Conservation (phyloP, 2,797 vertebrate species). For the Petrocephalus schoutedeni region DNA sequence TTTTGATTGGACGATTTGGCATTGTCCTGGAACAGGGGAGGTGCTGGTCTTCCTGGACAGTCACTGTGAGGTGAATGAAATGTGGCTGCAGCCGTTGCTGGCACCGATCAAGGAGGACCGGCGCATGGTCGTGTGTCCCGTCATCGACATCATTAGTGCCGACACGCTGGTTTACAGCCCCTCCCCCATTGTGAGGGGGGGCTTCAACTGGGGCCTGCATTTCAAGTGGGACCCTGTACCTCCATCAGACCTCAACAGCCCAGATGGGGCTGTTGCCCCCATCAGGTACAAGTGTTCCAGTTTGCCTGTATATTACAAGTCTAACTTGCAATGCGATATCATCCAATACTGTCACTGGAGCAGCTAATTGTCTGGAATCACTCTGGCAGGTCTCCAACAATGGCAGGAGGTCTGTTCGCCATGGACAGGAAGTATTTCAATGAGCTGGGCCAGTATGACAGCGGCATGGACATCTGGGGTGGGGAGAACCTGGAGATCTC, state of each 20-base stretch:
- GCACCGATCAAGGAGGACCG: constrained; percentile 64
- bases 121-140: constrained; percentile 81
- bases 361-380: not conserved
- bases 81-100: constrained; percentile 85
- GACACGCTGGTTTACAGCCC: constrained; percentile 88
- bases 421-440: constrained; percentile 87
- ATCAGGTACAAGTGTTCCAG: constrained; percentile 66
- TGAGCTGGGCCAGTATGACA: constrained; percentile 86
- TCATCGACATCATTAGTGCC: constrained; percentile 94
- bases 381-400: constrained; percentile 82
- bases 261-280: constrained; percentile 67
- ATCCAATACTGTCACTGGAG: not conserved
- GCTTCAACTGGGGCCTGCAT: constrained; percentile 98
- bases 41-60: constrained; percentile 95
- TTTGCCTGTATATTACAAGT: not conserved
- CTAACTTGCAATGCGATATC: not conserved
- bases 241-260: constrained; percentile 68
- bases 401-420: constrained; percentile 93
- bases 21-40: constrained; percentile 63
- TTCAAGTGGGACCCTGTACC: constrained; percentile 97
- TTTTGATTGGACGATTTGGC: constrained; percentile 3
- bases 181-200: constrained; percentile 86
- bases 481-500: constrained; percentile 97
- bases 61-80: constrained; percentile 90
- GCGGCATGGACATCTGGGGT: constrained; percentile 98